A percentile compares a stretch with the other conserved stretches of the same genome.
Evolutionary conservation across 2,113 vertebrate genomes (phyloP).

Genomic region (Dolichallabes microphthalmus): DNA sequence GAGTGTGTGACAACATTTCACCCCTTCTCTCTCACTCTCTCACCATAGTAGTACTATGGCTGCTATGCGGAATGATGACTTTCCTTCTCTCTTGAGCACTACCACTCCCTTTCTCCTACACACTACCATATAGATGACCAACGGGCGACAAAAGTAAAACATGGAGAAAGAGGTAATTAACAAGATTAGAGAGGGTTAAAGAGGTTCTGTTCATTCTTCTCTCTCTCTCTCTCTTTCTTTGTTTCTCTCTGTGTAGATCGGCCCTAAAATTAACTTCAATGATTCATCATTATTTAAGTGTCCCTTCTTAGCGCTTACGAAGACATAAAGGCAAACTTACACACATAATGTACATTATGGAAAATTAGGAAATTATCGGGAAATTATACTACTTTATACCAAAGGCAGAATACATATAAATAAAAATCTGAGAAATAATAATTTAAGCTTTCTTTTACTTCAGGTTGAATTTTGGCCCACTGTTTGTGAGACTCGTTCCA

Average conservation of each 20-base stretch:
- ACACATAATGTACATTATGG: not conserved
- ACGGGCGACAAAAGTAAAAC: not conserved
- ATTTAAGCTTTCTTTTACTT: not conserved
- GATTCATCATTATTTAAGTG: not conserved
- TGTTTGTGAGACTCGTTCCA: not conserved
- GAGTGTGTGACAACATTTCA: not conserved
- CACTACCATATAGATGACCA: constrained; percentile 16
- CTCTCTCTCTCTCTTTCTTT: not conserved
- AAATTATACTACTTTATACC: not conserved
- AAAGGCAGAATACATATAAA: not conserved
- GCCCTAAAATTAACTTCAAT: not conserved
- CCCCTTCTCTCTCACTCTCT: not conserved
- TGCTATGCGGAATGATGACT: too few species aligned
- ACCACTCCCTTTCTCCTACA: constrained; percentile 11
- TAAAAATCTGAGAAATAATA: too few species aligned
- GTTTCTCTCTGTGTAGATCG: not conserved
- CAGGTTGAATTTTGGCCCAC: not conserved
- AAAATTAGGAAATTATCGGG: not conserved
- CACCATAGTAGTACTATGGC: too few species aligned
- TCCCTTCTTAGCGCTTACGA: not conserved
- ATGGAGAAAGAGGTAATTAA: constrained; percentile 6
- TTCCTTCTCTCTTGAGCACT: too few species aligned
- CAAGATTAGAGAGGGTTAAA: constrained; percentile 3
- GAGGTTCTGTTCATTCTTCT: not conserved
- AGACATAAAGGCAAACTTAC: not conserved